Evolutionary conservation across 2,888 invertebrate species (phyloP), one percentile per base, ranked within the genome.

Genomic region (Leucophenga montana): DNA sequence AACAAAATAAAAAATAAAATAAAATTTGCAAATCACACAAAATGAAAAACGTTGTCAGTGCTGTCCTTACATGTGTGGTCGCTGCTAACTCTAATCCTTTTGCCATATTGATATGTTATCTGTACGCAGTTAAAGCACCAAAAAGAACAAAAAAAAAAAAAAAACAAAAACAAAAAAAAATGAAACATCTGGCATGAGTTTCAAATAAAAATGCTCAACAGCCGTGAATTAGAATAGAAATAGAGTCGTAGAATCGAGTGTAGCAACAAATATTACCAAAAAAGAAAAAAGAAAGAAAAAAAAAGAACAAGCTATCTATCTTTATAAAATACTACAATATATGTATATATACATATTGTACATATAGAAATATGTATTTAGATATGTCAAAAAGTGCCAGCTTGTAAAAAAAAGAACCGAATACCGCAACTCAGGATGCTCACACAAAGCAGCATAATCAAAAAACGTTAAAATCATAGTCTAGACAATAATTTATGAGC

Each of bases 401-500:
- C 8, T 9, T 11, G 33, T 13, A 39, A 16, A n/a, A 22, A 64
- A 64, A 46, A 64, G 22, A 57, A 46, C 13, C 20, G 65, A 61
- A 67, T 48, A 54, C 56, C 11, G 27, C 20, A 53, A 27, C 39
- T n/a, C 14, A 20, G 66, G 69, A 3, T 18, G 13, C 27, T 20
- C 56, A 16, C 11, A 22, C 31, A 33, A 16, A 50, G 48, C n/a
- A 33, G 61, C 82, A 86, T 86, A 87, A 87, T 86, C 86, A 86
- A 86, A 86, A 87, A 86, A 87, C 86, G 85, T 86, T 87, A 86
- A 86, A 86, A 86, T 86, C 87, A 86, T 87, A 86, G 86, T 86
- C 86, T 86, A 86, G 86, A 86, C 87, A 86, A 86, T 86, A 87
- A 87, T 86, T 86, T 86, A 86, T 87, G 87, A 87, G 86, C 61